phyloP scores from a whole-genome alignment of 1,140 invertebrate genomes.

The Geopemphigus sp. region DNA sequence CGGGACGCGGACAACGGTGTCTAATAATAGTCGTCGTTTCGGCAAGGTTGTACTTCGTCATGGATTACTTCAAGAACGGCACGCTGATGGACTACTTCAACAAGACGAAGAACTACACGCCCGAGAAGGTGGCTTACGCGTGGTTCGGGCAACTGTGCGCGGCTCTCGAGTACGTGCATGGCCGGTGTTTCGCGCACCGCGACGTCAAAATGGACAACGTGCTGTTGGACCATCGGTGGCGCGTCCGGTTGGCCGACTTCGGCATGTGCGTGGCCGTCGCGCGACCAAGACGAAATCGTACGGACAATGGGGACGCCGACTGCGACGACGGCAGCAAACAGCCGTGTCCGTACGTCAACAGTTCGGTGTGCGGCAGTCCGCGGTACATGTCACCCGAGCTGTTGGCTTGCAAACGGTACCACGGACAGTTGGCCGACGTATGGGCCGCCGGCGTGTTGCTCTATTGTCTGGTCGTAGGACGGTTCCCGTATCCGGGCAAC shows the following conservation, averaged over 20 bases:
- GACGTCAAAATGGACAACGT: constrained; percentile 2
- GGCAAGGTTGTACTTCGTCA: not conserved
- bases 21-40: too few relatives aligned
- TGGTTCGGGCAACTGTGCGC: not conserved
- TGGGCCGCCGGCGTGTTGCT: not conserved
- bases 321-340: not conserved
- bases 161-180: not conserved
- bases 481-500: not conserved
- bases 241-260: not conserved
- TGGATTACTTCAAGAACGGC: not conserved
- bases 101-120: not conserved
- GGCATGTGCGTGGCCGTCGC: not conserved
- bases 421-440: not conserved
- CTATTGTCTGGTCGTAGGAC: not conserved
- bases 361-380: not conserved
- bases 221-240: not conserved
- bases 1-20: too few relatives aligned
- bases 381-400: not conserved
- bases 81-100: not conserved
- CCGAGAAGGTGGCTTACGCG: not conserved
- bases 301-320: not conserved
- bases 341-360: not conserved
- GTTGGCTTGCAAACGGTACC: not conserved
- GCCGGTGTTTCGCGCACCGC: not conserved
- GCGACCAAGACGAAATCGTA: not conserved